Evolutionary conservation across 1,140 invertebrate genomes (phyloP), one percentile per base, ranked within the genome.

Genomic region (Tetranychus cinnabarinus): DNA sequence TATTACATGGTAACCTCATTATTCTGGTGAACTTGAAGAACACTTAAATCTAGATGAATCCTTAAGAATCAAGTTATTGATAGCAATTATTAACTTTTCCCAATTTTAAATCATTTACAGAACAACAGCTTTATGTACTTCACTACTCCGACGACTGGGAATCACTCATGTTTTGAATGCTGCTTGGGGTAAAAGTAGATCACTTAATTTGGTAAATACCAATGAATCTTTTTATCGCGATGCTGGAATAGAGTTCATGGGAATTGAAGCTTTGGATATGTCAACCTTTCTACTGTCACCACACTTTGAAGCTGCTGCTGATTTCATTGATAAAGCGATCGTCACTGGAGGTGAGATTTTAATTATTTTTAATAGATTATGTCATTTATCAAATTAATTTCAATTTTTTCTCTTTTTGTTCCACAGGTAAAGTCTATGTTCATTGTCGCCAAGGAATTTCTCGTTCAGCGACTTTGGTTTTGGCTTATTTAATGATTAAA

Each of bases 401-500:
- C 12, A 23, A 39, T 47, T 5, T 59, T 48, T 59, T 47, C 6
- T 8, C 31, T 31, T 33, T 12, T 5, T 56, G 13, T 62, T 61
- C 10, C 46, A 6, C 69, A 86, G 85, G 84, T 62, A 84, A 80
- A 70, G 80, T 84, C 1, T 70, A 90, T 75, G 83, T 88, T 1
- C 84, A 88, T 69, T 88, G 85, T 68, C 73, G 84, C 58, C 80
- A 85, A 73, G 86, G 86, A 33, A 80, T 87, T 60, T 86, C 84
- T 1, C 78, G 85, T 1, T 86, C 84, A 35, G 82, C 83, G 33
- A 84, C 85, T 0, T 80, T 84, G 64, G 83, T 85, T 0, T 72
- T 86, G 36, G 65, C 66, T 7, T 67, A 66, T 37, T 61, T 69
- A 12, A 63, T 68, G 64, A 61, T 34, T 42, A 66, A 63, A 55